Base-by-base conservation (phyloP, 2,888 invertebrate genomes). In the Aleiodes leptofemur region DNA sequence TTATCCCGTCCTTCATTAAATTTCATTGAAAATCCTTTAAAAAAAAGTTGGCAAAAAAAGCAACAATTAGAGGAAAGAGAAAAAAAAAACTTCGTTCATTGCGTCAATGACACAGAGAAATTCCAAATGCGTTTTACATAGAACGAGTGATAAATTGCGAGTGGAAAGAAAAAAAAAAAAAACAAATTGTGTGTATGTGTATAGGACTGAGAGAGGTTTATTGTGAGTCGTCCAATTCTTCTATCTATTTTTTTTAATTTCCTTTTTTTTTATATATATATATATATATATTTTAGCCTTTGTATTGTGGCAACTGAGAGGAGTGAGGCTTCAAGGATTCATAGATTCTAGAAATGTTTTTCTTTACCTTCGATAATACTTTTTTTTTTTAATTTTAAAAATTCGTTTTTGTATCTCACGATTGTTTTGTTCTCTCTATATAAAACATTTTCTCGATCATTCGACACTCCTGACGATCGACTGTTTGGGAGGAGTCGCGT, bases 121-220 rank as follows among this genome's bases (percentile, higher is more conserved):
- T 83, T 85, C 83, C 85, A 83, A 77, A 85, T 83, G 84, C 83
- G 85, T 85, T 68, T 85, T 83, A 82, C 80, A 81, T 79, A 78
- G 77, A 79, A 68, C 77, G 74, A 72, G 72, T 74, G 68, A 77
- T 77, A 79, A 79, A 78, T 70, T 76, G 78, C 77, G 76, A 79
- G 78, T 79, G 79, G 81, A 81, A 75, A 23, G 23, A 23, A 81
- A 79, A 73, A 80, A 79, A 73, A 80, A 82, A 72, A 79, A 78
- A 77, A 80, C 76, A 75, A 77, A 77, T 79, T 48, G 79, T 79
- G 76, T 73, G 78, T 68, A 76, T 79, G 82, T 82, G 77, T 82
- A 59, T 79, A 68, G 78, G 76, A 78, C 72, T 53, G 80, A 80
- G 77, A 76, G 70, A 76, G 69, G 76, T 71, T 74, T 80, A 79